These are phyloP conservation scores for Burhinus bistriatus DNA, from an alignment of 2,113 vertebrate genomes.

Conservation along the genomic window DNA sequence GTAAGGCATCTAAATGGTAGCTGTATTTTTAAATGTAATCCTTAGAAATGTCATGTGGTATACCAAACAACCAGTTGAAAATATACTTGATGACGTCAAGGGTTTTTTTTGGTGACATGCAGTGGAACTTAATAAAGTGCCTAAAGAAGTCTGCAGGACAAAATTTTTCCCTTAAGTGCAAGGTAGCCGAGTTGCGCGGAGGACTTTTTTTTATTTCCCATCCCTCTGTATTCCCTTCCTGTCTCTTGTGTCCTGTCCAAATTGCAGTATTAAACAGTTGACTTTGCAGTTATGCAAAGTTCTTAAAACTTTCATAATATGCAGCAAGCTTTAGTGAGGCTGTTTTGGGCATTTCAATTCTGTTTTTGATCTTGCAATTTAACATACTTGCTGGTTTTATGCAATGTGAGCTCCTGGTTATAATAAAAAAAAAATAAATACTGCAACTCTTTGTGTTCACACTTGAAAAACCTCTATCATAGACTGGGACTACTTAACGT, in stretches of 20 bases:
- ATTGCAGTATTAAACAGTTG: not conserved
- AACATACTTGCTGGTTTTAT: not conserved
- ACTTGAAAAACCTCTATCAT: not conserved
- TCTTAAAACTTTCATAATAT: not conserved
- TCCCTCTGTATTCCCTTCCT: not conserved
- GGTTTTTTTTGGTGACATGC: not conserved
- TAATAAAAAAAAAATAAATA: not conserved
- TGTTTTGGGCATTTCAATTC: not conserved
- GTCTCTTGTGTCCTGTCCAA: not conserved
- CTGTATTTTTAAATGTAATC: not conserved
- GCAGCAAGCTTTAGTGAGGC: not conserved
- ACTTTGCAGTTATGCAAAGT: not conserved
- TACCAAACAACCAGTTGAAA: not conserved
- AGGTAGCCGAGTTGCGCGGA: not conserved
- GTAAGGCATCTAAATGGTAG: not conserved
- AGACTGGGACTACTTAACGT: not conserved
- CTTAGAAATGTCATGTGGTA: not conserved
- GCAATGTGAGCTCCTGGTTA: not conserved
- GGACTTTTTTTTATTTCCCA: not conserved
- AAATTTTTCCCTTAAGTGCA: not conserved
- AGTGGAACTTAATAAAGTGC: not conserved
- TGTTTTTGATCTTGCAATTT: not conserved
- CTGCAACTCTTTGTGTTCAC: not conserved
- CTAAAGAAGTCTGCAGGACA: not conserved
- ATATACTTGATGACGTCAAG: not conserved